Evolutionary conservation across 2,888 invertebrate genomes (phyloP).

Genomic region (Poecilus cupreus): DNA sequence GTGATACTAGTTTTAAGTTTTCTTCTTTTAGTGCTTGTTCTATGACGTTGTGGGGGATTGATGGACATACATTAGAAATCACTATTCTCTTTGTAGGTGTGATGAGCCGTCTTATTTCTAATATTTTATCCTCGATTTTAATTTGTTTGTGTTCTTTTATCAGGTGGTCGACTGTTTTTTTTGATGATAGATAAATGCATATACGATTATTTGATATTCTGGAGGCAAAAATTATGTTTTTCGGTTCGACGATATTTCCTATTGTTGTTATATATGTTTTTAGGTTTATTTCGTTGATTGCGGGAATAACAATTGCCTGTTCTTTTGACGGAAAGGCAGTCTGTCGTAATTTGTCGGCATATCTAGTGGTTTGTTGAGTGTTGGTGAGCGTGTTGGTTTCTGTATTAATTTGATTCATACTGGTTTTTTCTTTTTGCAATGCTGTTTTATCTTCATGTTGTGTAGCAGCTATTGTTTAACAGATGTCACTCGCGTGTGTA

Average conservation of each 20-base stretch:
- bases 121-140: neutral
- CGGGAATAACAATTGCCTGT: too few species aligned
- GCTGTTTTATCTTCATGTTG: too few species aligned
- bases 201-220: too few species aligned
- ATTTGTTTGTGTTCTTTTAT: slow-evolving; percentile 39
- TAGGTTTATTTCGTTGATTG: too few species aligned
- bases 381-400: slow-evolving; percentile 30
- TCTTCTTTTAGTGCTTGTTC: neutral
- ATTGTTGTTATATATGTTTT: too few species aligned
- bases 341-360: slow-evolving; percentile 40
- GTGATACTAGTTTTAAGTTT: neutral
- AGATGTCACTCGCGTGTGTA: too few species aligned
- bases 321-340: too few species aligned
- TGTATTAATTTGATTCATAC: neutral
- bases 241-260: too few species aligned
- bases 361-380: slow-evolving; percentile 56
- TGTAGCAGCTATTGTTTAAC: too few species aligned
- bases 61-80: slow-evolving; percentile 11
- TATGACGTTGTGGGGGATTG: slow-evolving; percentile 37
- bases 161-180: slow-evolving; percentile 40
- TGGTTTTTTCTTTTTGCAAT: too few species aligned
- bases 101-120: neutral
- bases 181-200: slow-evolving; percentile 54
- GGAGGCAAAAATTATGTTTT: too few species aligned
- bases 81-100: slow-evolving; percentile 51